A percentile compares a stretch with the other conserved stretches of the same genome.
Conservation (phyloP, 2,888 invertebrate genomes). For the Apotomis turbidana region DNA sequence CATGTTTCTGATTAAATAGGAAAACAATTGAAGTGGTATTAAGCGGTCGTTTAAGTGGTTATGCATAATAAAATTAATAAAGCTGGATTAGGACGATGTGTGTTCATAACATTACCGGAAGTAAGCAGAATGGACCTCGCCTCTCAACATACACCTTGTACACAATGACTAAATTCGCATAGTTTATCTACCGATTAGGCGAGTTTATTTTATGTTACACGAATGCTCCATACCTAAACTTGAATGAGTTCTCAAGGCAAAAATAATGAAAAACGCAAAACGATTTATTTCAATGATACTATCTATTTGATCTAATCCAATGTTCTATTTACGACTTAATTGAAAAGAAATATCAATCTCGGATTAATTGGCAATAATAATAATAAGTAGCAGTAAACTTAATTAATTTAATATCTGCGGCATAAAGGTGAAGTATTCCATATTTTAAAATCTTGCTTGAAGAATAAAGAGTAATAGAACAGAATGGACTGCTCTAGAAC, state of each 20-base stretch:
- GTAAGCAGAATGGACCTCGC: background rate
- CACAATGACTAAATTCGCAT: background rate
- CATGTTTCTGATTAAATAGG: background rate
- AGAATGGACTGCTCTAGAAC: too few species aligned
- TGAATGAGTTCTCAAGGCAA: background rate
- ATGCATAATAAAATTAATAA: background rate
- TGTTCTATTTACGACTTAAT: background rate
- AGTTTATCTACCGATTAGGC: background rate
- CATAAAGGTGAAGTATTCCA: too few species aligned
- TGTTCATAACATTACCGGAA: background rate
- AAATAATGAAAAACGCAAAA: background rate
- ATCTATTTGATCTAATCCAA: background rate
- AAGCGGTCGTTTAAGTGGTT: background rate
- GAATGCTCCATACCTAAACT: constrained; percentile 5
- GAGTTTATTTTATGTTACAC: constrained; percentile 4
- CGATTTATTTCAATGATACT: background rate
- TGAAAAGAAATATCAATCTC: background rate
- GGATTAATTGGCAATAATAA: background rate
- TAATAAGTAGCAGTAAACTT: background rate
- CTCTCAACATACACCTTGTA: background rate
- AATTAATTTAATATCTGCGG: background rate
- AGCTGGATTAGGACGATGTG: too few species aligned
- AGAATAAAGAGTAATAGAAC: too few species aligned
- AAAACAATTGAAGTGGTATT: background rate
- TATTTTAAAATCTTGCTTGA: too few species aligned